Percentiles rank a stretch among this genome's conserved stretches.
Evolutionary conservation across 2,797 vertebrate genomes (phyloP).

Genomic region (Channa striata): DNA sequence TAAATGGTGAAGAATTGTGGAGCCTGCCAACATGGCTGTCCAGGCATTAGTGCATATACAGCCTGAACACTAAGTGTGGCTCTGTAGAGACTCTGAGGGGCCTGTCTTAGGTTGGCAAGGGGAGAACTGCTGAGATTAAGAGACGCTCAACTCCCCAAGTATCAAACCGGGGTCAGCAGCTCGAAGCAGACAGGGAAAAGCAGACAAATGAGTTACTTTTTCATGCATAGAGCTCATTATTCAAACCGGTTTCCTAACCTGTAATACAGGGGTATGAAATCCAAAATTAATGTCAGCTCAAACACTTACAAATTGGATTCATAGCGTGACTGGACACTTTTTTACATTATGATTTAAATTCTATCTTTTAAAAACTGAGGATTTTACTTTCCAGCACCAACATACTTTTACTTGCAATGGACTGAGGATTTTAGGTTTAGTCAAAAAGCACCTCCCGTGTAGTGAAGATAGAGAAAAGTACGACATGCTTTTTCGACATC

Average conservation of each 20-base stretch:
- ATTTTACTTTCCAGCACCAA: too few relatives aligned
- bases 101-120: conserved; percentile 57
- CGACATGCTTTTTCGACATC: background rate
- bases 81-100: conserved; percentile 18
- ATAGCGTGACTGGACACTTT: background rate
- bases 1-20: conserved; percentile 30
- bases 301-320: conserved; percentile 31
- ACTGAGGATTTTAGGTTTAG: too few relatives aligned
- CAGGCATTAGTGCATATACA: conserved; percentile 39
- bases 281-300: conserved; percentile 45
- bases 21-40: conserved; percentile 36
- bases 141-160: conserved; percentile 54
- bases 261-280: conserved; percentile 44
- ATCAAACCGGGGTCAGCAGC: conserved; percentile 60
- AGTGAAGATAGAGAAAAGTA: too few relatives aligned
- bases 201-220: conserved; percentile 63
- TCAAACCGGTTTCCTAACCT: conserved; percentile 36
- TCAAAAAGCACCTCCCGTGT: too few relatives aligned
- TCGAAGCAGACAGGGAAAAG: conserved; percentile 55
- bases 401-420: too few relatives aligned
- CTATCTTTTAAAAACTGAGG: too few relatives aligned
- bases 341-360: conserved; percentile 12
- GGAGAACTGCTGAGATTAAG: conserved; percentile 68
- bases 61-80: conserved; percentile 43
- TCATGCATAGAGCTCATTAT: conserved; percentile 59